Conservation (phyloP, 2,797 vertebrate genomes). For the Sebastes nivosus region DNA sequence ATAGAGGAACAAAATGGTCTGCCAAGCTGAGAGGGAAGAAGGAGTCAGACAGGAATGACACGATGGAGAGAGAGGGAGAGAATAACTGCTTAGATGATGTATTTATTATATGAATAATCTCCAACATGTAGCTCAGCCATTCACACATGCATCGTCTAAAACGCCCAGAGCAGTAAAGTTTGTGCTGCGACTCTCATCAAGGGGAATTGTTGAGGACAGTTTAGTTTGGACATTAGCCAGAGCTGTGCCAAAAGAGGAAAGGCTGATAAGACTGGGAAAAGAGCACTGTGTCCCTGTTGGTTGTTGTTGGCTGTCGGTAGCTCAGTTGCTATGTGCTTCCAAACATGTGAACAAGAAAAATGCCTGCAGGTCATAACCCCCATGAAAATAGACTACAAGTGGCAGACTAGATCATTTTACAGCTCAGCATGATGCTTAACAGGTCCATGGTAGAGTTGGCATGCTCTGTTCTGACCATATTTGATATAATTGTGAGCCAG, state of each 20-base stretch:
- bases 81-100: slow-evolving; percentile 8
- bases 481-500: not conserved
- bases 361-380: slow-evolving; percentile 1
- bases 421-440: not conserved
- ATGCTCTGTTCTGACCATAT: not conserved
- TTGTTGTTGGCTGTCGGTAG: slow-evolving; percentile 25
- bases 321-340: slow-evolving; percentile 38
- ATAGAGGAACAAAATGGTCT: slow-evolving; percentile 54
- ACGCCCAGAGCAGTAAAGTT: not conserved
- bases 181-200: slow-evolving; percentile 6
- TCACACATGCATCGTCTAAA: not conserved
- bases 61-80: not conserved
- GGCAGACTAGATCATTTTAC: not conserved
- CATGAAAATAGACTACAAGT: slow-evolving; percentile 20
- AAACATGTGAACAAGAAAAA: slow-evolving; percentile 34
- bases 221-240: slow-evolving; percentile 47
- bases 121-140: not conserved
- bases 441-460: not conserved
- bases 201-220: not conserved
- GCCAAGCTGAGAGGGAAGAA: slow-evolving; percentile 28
- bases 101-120: slow-evolving; percentile 18
- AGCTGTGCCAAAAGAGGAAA: slow-evolving; percentile 47
- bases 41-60: slow-evolving; percentile 28
- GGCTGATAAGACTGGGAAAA: slow-evolving; percentile 46
- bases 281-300: slow-evolving; percentile 11